Conservation (phyloP, 2,888 invertebrate genomes). For the Deilephila porcellus region DNA sequence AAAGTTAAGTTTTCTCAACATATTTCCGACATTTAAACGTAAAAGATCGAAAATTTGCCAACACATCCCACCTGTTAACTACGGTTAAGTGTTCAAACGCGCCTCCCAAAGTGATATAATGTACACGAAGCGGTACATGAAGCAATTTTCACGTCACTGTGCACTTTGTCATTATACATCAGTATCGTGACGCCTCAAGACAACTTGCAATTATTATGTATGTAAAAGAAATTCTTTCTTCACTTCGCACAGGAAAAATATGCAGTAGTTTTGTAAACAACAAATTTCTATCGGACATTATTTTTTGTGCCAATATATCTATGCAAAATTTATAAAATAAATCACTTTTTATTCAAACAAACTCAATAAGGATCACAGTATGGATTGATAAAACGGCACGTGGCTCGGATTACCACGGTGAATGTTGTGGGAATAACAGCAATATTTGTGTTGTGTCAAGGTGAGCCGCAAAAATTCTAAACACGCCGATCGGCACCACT, state of each 20-base stretch:
- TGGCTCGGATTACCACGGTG: neutral
- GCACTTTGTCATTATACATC: conserved; percentile 84
- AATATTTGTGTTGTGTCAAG: conserved; percentile 22
- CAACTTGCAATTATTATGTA: conserved; percentile 84
- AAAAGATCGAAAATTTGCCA: conserved; percentile 19
- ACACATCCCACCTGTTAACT: conserved; percentile 46
- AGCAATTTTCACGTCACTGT: conserved; percentile 83
- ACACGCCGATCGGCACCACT: conserved; percentile 47
- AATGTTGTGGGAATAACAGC: conserved; percentile 19
- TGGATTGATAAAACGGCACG: neutral
- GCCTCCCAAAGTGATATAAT: conserved; percentile 37
- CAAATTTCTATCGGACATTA: neutral
- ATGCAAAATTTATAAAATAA: no score
- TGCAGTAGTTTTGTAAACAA: conserved; percentile 51
- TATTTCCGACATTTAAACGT: conserved; percentile 7
- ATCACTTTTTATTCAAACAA: no score
- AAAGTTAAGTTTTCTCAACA: neutral
- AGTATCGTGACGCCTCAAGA: conserved; percentile 84
- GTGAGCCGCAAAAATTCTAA: conserved; percentile 31
- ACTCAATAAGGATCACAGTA: no score
- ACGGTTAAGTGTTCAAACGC: conserved; percentile 49
- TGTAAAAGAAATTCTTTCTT: conserved; percentile 83
- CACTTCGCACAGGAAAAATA: conserved; percentile 61
- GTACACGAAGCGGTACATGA: conserved; percentile 53
- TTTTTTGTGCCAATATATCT: neutral